Evolutionary conservation across 2,888 invertebrate species (phyloP), one percentile per base, ranked within the genome.

Genomic region (Megalurothrips usitatus): DNA sequence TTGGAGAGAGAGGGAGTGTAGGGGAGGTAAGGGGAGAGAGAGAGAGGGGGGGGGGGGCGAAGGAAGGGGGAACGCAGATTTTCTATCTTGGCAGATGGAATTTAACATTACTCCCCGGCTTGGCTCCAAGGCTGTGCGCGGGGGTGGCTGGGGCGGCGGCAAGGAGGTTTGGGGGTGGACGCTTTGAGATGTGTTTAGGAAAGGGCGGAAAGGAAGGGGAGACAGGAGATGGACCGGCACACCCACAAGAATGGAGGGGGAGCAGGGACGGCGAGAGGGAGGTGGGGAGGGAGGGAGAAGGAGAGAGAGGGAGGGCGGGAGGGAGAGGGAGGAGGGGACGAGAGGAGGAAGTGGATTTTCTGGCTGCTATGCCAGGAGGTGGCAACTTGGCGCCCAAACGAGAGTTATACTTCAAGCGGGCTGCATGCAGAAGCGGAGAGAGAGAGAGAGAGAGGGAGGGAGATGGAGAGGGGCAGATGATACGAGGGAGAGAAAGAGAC

Each of bases 381-480:
- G 68, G 68, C 68, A 23, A 68, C 68, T 68, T 23, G 68, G 68
- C 68, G 68, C 68, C 19, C 52, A 52, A 52, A 52, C 52, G 52
- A 52, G 52, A 52, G 52, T 52, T 68, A 23, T 68, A 68, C 68
- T 68, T 68, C 23, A 23, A 68, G 68, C 34, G 6, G 34, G 34
- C 34, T 43, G 34, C 34, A 43, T 43, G 34, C 34, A 43, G 34
- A 43, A 43, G 34, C 6, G 6, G 34, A 43, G 34, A 43, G 34
- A 43, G 34, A 43, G 34, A n/a, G n/a, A n/a, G n/a, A n/a, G n/a
- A n/a, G n/a, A n/a, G n/a, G n/a, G n/a, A n/a, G n/a, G n/a, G n/a
- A n/a, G n/a, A n/a, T n/a, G n/a, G n/a, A n/a, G n/a, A n/a, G n/a
- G n/a, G n/a, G n/a, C n/a, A n/a, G n/a, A n/a, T n/a, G n/a, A n/a